Evolutionary conservation across 2,888 invertebrate species (phyloP), one percentile per base, ranked within the genome.

Genomic region (Argyresthia goedartella): DNA sequence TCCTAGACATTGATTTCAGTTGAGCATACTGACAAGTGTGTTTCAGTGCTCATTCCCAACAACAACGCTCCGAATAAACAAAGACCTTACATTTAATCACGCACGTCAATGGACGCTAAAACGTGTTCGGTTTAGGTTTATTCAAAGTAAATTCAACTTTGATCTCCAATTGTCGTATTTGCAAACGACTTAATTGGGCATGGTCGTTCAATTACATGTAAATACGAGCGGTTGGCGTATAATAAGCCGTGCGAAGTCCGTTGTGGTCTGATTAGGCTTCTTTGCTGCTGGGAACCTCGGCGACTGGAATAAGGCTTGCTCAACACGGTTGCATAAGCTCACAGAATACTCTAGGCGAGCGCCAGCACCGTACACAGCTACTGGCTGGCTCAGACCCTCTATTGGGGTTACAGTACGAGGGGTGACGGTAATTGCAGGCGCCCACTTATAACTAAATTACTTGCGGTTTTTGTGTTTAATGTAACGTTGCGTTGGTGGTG

Each of bases 301-400:
- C 6, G 25, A 25, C 25, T 25, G 25, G 25, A 4, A 6, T 2
- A 25, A 6, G 25, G 63, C 69, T 73, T 74, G 63, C 73, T 66
- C 70, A 74, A 73, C 64, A 57, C 47, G 56, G 57, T 74, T 73
- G 65, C 67, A 69, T 71, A 74, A 74, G 60, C 60, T 35, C 61
- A 59, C 60, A 63, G 65, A 66, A 65, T 64, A 67, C 65, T 63
- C 64, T 64, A 62, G 61, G 56, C 52, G 50, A 41, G 41, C 52
- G 56, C 58, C 53, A 57, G 59, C 60, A 59, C 57, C 63, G 59
- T 63, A 63, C 57, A n/a, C n/a, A n/a, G n/a, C n/a, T n/a, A n/a
- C n/a, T n/a, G n/a, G n/a, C n/a, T n/a, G n/a, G n/a, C n/a, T n/a
- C 25, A 25, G 25, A 25, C 25, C 25, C 25, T 25, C 25, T 25